Base-by-base conservation (phyloP, 1,140 invertebrate genomes). In the Drosophila takahashii region DNA sequence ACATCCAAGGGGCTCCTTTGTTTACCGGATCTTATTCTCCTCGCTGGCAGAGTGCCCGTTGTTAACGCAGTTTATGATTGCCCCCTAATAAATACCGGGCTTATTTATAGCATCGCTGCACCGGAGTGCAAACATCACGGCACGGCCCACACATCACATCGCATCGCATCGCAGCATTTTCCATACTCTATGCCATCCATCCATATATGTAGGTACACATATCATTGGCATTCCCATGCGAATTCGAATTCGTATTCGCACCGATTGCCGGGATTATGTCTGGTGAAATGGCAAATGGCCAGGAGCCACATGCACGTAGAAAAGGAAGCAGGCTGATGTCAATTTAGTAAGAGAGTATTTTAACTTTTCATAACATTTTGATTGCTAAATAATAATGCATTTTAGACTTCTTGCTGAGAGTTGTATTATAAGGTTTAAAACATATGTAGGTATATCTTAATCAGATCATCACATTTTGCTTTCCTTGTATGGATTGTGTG, bases 51-150 rank as follows among this genome's bases (percentile, higher is more conserved):
- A n/a, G 27, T 22, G 29, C 6, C 26, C 26, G 26, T 29, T 41
- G 59, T 39, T 61, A 61, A 61, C 59, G 59, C 59, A 62, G 36
- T 62, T 62, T 62, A 59, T 62, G 59, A 59, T 62, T 62, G 34
- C 26, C 59, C 58, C 53, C 59, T 59, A 59, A 59, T 62, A 62
- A 59, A 62, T 62, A 57, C 53, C 36, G 9, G 26, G 36, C 36
- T 62, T 62, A 62, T 62, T 62, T 62, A 62, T 62, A 62, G 59
- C 9, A n/a, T n/a, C 59, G 26, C 48, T 54, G 57, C 57, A 60
- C 22, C 57, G n/a, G 16, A 16, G 36, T 32, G 59, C 53, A 62
- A 62, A 62, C 59, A 62, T 41, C 59, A 61, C 34, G 36, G 18
- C 59, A 54, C 34, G 26, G 18, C 11, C 57, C 15, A 6, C 57